Conservation (phyloP, 2,113 vertebrate genomes). For the Microcebus lehilahytsara region DNA sequence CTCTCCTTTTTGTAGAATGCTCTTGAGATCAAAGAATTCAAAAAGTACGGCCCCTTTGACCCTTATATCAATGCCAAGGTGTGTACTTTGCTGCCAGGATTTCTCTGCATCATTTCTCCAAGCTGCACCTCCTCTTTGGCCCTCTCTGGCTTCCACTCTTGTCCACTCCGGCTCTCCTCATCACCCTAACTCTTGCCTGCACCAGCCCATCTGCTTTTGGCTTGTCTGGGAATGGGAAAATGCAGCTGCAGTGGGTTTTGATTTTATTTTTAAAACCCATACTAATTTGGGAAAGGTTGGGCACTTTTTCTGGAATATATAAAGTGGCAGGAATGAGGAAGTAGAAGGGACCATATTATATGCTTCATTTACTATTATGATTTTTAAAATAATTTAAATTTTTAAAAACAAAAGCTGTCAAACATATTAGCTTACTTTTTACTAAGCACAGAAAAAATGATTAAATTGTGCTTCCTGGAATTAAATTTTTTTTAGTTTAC, state of each 20-base stretch:
- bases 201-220: slow-evolving; percentile 75
- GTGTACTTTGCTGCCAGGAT: slow-evolving; percentile 91
- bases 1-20: slow-evolving; percentile 97
- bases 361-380: neutral
- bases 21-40: slow-evolving; percentile 99
- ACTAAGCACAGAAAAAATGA: neutral
- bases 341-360: neutral
- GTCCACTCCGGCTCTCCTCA: slow-evolving; percentile 67
- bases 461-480: slow-evolving; percentile 52
- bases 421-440: neutral
- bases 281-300: slow-evolving; percentile 70
- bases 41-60: slow-evolving; percentile 99
- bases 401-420: slow-evolving; percentile 8
- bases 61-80: slow-evolving; percentile 99
- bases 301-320: slow-evolving; percentile 30
- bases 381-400: neutral
- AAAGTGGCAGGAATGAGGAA: neutral
- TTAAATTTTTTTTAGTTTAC: slow-evolving; percentile 60
- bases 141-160: neutral
- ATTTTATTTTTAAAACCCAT: slow-evolving; percentile 62
- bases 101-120: slow-evolving; percentile 80
- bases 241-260: slow-evolving; percentile 66
- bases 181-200: slow-evolving; percentile 60
- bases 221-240: slow-evolving; percentile 68
- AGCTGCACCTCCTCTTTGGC: slow-evolving; percentile 58